A percentile compares a stretch with the other conserved stretches of the same genome.
Evolutionary conservation across 2,797 vertebrate genomes (phyloP).

Genomic region (Sebastes elongatus): DNA sequence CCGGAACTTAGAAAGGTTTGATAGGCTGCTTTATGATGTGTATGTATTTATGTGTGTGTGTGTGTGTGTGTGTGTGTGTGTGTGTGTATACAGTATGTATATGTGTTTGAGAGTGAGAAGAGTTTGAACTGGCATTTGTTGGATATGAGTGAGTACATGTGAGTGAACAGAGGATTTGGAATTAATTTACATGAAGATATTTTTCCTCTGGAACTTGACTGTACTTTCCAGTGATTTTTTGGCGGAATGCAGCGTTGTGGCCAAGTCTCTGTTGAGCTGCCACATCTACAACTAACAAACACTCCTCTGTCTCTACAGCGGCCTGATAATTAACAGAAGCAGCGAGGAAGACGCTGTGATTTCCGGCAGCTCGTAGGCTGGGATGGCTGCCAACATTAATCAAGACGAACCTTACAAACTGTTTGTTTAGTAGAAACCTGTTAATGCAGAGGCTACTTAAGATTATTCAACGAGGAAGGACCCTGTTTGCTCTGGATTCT

Average conservation of each 20-base stretch:
- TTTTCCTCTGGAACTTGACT: constrained; percentile 54
- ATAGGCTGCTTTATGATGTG: constrained; percentile 68
- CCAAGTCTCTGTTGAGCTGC: constrained; percentile 29
- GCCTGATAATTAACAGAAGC: constrained; percentile 22
- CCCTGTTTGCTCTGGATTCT: constrained; percentile 30
- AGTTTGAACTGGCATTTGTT: neutral
- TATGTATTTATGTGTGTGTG: constrained; percentile 30
- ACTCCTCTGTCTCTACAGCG: constrained; percentile 23
- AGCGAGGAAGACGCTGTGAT: neutral
- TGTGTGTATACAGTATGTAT: constrained; percentile 20
- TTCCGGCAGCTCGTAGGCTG: constrained; percentile 24
- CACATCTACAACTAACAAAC: constrained; percentile 35
- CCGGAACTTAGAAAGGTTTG: constrained; percentile 64
- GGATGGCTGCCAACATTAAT: constrained; percentile 30
- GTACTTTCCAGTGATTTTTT: constrained; percentile 48
- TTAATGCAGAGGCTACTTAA: constrained; percentile 16
- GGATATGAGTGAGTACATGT: neutral
- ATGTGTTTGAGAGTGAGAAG: neutral
- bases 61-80: neutral
- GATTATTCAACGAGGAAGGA: constrained; percentile 31
- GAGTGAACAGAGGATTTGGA: constrained; percentile 34
- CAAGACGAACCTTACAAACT: constrained; percentile 4
- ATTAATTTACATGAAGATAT: constrained; percentile 46
- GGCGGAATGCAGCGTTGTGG: constrained; percentile 32
- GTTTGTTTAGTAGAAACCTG: constrained; percentile 40